These are phyloP conservation scores for Achlya flavicornis DNA, from an alignment of 2,888 invertebrate genomes.

Conservation along the genomic window DNA sequence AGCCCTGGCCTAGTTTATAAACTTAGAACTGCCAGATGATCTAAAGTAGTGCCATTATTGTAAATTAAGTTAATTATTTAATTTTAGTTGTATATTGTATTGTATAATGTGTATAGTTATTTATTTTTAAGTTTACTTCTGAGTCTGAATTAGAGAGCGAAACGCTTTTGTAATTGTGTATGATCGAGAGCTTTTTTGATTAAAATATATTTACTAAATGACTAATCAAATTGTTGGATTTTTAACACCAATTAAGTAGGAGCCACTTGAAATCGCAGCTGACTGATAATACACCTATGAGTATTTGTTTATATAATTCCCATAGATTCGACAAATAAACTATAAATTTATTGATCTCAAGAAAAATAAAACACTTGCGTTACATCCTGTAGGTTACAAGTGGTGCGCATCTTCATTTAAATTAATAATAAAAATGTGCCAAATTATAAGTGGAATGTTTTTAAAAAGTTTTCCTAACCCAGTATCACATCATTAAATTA, in stretches of 20 bases:
- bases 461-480: constrained; percentile 20
- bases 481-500: neutral
- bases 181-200: constrained; percentile 9
- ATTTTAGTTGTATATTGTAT: constrained; percentile 48
- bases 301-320: no score
- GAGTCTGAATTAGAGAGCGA: constrained; percentile 20
- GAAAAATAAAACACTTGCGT: neutral
- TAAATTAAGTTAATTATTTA: constrained; percentile 41
- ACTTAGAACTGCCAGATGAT: constrained; percentile 14
- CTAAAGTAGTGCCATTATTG: constrained; percentile 21
- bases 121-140: constrained; percentile 59
- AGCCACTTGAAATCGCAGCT: neutral
- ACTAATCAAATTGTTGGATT: neutral
- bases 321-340: neutral
- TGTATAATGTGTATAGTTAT: constrained; percentile 50
- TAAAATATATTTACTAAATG: neutral
- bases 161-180: constrained; percentile 23
- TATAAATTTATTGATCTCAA: neutral
- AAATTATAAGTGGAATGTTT: constrained; percentile 43
- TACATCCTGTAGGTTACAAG: neutral
- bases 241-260: neutral
- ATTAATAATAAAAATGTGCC: constrained; percentile 40
- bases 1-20: constrained; percentile 13
- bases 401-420: neutral
- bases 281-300: neutral